Conservation (phyloP, 37 sponge, comb jelly and placozoan genomes). For the Haliclona indistincta region DNA sequence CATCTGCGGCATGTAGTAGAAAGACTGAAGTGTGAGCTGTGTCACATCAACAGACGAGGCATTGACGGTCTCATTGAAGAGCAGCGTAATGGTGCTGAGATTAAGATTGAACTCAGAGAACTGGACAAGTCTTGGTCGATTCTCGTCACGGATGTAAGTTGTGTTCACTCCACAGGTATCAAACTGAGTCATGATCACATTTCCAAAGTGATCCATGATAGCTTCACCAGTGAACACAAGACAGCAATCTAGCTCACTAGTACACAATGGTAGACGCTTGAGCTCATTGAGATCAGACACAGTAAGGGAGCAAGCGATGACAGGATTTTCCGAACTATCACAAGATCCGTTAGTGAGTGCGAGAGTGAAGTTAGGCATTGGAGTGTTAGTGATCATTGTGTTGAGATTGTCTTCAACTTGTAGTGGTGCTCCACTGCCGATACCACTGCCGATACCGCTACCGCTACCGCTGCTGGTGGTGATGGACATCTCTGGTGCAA, state of each 20-base stretch:
- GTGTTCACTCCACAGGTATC: slow-evolving; percentile 85
- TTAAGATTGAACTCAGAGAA: slow-evolving; percentile 78
- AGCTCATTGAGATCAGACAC: slow-evolving; percentile 79
- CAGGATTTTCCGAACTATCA: slow-evolving; percentile 37
- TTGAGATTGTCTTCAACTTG: not conserved
- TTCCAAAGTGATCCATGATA: slow-evolving; percentile 65
- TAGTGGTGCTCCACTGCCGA: not conserved
- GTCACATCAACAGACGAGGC: slow-evolving; percentile 60
- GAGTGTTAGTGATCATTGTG: not conserved
- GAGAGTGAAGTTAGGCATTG: slow-evolving; percentile 40
- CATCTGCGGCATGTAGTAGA: slow-evolving; percentile 58
- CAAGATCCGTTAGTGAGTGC: slow-evolving; percentile 70
- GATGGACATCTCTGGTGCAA: not conserved
- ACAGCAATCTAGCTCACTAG: slow-evolving; percentile 73
- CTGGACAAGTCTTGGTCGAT: slow-evolving; percentile 52
- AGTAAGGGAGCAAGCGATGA: slow-evolving; percentile 67
- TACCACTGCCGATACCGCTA: slow-evolving; percentile 9
- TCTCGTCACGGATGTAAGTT: slow-evolving; percentile 57
- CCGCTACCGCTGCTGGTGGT: slow-evolving; percentile 5
- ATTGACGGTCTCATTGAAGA: slow-evolving; percentile 88
- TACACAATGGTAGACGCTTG: slow-evolving; percentile 74
- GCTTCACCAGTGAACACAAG: slow-evolving; percentile 52
- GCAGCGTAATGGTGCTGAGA: slow-evolving; percentile 46
- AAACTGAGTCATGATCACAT: slow-evolving; percentile 66
- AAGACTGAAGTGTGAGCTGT: slow-evolving; percentile 79